Conservation (phyloP, 2,113 vertebrate species). For the Gulo gulo region DNA sequence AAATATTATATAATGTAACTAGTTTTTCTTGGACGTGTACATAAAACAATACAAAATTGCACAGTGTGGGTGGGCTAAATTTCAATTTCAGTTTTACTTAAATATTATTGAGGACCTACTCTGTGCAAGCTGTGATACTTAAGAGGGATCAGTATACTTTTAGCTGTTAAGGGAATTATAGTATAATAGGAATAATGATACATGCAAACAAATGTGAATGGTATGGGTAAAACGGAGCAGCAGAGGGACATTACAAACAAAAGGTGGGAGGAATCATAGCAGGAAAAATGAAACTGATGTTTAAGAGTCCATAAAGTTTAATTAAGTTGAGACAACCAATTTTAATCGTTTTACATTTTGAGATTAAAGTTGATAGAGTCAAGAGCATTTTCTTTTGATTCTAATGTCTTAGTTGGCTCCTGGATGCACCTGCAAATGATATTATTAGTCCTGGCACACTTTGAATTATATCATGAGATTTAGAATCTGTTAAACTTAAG, state of each 20-base stretch:
- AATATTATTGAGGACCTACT: not conserved
- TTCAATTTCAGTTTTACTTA: not conserved
- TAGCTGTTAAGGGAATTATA: not conserved
- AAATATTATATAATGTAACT: not conserved
- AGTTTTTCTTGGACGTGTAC: not conserved
- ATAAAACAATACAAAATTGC: not conserved
- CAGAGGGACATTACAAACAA: not conserved
- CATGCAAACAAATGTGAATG: not conserved
- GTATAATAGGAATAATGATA: not conserved
- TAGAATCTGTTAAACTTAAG: constrained; percentile 43
- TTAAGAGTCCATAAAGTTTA: not conserved
- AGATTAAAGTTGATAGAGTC: constrained; percentile 28
- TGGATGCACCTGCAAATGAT: not conserved
- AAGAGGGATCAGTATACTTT: not conserved
- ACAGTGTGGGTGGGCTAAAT: not conserved
- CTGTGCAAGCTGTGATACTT: not conserved
- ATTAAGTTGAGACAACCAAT: not conserved
- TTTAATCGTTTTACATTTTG: constrained; percentile 46
- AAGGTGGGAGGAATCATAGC: not conserved
- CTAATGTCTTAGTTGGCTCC: constrained; percentile 42
- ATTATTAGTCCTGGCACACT: constrained; percentile 27
- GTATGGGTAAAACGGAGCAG: not conserved
- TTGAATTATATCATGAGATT: constrained; percentile 47
- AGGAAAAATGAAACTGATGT: not conserved
- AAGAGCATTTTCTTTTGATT: constrained; percentile 55